A percentile compares a stretch with the other conserved stretches of the same genome.
Evolutionary conservation across 2,797 vertebrate species (phyloP).

Genomic region (Falco cherrug): DNA sequence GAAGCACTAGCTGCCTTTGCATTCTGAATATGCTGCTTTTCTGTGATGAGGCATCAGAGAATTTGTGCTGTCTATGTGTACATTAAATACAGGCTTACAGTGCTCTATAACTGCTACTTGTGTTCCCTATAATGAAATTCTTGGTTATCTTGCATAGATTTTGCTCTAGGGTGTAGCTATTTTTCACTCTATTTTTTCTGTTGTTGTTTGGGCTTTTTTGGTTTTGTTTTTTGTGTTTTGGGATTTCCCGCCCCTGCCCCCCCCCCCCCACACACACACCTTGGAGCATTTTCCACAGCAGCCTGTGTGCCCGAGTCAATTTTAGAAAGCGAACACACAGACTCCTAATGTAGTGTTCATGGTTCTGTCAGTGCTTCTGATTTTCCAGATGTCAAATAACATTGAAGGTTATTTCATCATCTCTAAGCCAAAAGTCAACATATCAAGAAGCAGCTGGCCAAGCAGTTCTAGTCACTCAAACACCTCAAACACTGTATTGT

Average conservation of each 20-base stretch:
- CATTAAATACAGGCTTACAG: not conserved
- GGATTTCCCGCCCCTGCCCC: no score
- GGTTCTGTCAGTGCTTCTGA: not conserved
- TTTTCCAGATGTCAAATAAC: not conserved
- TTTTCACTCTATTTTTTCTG: not conserved
- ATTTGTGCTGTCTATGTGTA: not conserved
- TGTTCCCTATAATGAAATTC: not conserved
- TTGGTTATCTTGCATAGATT: not conserved
- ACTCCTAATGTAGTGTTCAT: not conserved
- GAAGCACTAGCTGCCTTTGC: not conserved
- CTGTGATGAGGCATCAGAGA: not conserved
- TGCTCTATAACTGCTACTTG: not conserved
- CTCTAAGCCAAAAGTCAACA: not conserved
- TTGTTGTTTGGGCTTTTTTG: not conserved
- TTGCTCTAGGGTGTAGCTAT: not conserved
- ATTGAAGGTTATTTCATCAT: not conserved
- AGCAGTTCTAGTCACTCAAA: not conserved
- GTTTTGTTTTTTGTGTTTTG: no score
- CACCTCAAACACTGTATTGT: not conserved
- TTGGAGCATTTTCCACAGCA: not conserved
- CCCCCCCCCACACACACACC: no score
- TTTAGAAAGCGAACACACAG: not conserved
- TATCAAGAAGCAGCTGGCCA: not conserved
- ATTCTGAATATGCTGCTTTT: not conserved
- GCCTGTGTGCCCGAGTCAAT: not conserved